phyloP scores from a whole-genome alignment of 2,113 vertebrate genomes.

The Xiphias gladius region DNA sequence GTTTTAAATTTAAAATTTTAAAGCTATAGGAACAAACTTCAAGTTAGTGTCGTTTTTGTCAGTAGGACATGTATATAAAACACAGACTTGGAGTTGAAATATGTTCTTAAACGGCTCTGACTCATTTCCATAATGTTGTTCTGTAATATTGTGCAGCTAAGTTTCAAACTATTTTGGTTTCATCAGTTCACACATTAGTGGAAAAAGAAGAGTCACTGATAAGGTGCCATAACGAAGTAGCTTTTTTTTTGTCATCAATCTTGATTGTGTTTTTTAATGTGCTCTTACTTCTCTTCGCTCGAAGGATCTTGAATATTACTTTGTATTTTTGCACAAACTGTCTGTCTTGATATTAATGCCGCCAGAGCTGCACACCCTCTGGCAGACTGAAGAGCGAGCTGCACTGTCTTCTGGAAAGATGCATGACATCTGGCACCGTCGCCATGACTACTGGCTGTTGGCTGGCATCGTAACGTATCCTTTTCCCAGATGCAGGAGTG shows the following conservation, averaged over 20 bases:
- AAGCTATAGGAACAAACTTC: too few relatives aligned
- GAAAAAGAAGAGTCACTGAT: neutral
- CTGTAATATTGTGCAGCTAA: neutral
- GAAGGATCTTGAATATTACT: conserved; percentile 12
- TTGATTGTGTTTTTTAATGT: conserved; percentile 4
- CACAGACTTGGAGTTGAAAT: neutral
- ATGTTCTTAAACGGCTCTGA: neutral
- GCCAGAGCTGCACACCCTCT: conserved; percentile 95
- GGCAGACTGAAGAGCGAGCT: conserved; percentile 97
- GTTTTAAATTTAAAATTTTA: too few relatives aligned
- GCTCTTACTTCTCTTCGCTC: neutral
- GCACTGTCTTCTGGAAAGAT: conserved; percentile 96
- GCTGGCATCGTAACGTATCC: conserved; percentile 99
- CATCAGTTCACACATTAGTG: neutral
- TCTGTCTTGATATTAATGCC: conserved; percentile 12
- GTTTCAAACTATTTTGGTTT: neutral
- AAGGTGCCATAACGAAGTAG: neutral
- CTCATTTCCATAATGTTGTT: neutral
- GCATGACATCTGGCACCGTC: conserved; percentile 98
- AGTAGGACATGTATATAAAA: too few relatives aligned
- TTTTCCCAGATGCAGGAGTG: conserved; percentile 57
- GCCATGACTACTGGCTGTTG: conserved; percentile 98
- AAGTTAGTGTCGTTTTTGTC: neutral
- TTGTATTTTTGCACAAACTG: conserved; percentile 9
- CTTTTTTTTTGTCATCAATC: conserved; percentile 14